Conservation (phyloP, 2,888 invertebrate genomes). For the Hyalella azteca region DNA sequence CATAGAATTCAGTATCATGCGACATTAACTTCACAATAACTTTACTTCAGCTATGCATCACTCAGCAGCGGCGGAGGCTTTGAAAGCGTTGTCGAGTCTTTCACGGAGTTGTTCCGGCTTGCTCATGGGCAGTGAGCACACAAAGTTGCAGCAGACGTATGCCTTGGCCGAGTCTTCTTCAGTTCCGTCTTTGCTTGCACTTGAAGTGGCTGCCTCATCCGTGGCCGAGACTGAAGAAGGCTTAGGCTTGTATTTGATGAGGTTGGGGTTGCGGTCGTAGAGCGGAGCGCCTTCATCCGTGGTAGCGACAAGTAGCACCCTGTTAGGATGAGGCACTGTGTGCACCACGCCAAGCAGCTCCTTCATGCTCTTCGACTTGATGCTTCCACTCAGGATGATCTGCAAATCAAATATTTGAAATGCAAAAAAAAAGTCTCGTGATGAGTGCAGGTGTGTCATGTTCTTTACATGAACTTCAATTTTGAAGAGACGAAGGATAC, state of each 20-base stretch:
- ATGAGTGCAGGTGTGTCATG: neutral
- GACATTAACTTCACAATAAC: no score
- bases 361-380: constrained; percentile 71
- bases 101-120: constrained; percentile 71
- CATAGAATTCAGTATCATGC: no score
- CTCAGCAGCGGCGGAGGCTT: neutral
- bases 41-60: no score
- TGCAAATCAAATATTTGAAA: constrained; percentile 52
- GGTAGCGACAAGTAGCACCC: constrained; percentile 72
- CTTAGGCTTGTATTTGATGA: constrained; percentile 23
- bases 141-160: constrained; percentile 78
- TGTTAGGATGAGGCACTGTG: constrained; percentile 72
- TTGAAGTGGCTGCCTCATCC: constrained; percentile 60
- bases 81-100: constrained; percentile 65
- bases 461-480: no score
- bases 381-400: constrained; percentile 68
- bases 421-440: neutral
- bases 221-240: no score
- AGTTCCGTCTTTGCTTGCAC: no score
- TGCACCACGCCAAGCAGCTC: constrained; percentile 73
- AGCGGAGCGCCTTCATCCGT: constrained; percentile 63
- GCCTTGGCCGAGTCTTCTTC: constrained; percentile 71
- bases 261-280: constrained; percentile 65
- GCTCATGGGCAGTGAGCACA: constrained; percentile 78
- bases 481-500: no score